Evolutionary conservation across 2,888 invertebrate genomes (phyloP), one percentile per base, ranked within the genome.

Genomic region (Dicranocentrus wangi): DNA sequence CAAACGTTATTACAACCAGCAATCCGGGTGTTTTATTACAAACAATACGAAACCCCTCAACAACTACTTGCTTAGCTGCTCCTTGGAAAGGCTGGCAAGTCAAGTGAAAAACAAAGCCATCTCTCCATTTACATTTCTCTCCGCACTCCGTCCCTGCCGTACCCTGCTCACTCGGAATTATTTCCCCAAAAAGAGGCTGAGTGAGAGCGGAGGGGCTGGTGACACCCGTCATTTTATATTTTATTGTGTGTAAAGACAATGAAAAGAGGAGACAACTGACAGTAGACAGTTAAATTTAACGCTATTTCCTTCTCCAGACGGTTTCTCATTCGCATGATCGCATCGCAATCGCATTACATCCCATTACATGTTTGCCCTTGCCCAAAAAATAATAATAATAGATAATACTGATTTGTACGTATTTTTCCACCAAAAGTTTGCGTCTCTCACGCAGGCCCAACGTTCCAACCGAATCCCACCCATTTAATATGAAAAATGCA

Each of bases 221-320:
- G 71, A 71, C 58, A 71, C 25, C 21, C 71, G 71, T 71, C 71
- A 47, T 60, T 71, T 71, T 71, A 17, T 13, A 71, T 71, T 61
- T 25, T 60, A 43, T 39, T 27, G 10, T 2, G 3, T 53, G 32
- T 32, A 69, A 13, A n/a, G 17, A 19, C 23, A 32, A 19, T 19
- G 10, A 27, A 51, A 19, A 32, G n/a, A 55, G 19, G 0, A 55
- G 32, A 47, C 28, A 8, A 55, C 23, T 42, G 70, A n/a, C 21
- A 51, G 28, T 7, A 17, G 47, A 43, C 23, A 13, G 71, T 71
- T 60, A 60, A 39, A 60, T 71, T 42, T 61, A 71, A 58, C 58
- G 43, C 21, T 39, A 8, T 8, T n/a, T 70, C 39, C 58, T 70
- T 55, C 58, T 58, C 27, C 53, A 19, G 28, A 68, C n/a, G 55